These are phyloP conservation scores for Gymnothorax reevesii DNA, from an alignment of 2,797 vertebrate genomes.

Conservation along the genomic window DNA sequence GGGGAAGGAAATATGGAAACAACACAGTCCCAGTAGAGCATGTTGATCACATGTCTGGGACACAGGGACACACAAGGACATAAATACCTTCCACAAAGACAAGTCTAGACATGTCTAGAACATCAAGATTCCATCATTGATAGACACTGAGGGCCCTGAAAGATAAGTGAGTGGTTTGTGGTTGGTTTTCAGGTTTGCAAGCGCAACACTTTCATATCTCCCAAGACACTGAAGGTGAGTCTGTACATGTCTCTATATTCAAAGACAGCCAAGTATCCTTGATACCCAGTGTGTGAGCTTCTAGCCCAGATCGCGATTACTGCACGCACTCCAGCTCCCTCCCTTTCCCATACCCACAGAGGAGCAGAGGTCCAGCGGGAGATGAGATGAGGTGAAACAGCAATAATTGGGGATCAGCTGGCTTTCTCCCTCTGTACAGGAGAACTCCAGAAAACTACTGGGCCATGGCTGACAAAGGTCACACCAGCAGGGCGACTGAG, in stretches of 20 bases:
- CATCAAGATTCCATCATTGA: constrained; percentile 12
- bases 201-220: neutral
- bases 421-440: neutral
- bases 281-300: neutral
- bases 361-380: constrained; percentile 36
- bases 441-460: neutral
- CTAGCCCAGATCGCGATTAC: constrained; percentile 1
- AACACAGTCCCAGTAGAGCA: neutral
- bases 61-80: constrained; percentile 27
- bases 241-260: neutral
- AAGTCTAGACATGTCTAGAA: constrained; percentile 30
- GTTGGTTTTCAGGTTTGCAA: neutral
- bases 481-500: neutral
- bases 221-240: neutral
- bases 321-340: neutral
- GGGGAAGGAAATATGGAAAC: neutral
- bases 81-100: constrained; percentile 27
- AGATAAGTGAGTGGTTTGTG: neutral
- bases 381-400: constrained; percentile 50
- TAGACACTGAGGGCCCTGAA: neutral
- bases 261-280: neutral
- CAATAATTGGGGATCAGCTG: constrained; percentile 32
- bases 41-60: constrained; percentile 35
- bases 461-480: neutral
- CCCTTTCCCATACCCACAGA: neutral